Evolutionary conservation across 2,113 vertebrate genomes (phyloP), one percentile per base, ranked within the genome.

Genomic region (Chlamydotis undulata): DNA sequence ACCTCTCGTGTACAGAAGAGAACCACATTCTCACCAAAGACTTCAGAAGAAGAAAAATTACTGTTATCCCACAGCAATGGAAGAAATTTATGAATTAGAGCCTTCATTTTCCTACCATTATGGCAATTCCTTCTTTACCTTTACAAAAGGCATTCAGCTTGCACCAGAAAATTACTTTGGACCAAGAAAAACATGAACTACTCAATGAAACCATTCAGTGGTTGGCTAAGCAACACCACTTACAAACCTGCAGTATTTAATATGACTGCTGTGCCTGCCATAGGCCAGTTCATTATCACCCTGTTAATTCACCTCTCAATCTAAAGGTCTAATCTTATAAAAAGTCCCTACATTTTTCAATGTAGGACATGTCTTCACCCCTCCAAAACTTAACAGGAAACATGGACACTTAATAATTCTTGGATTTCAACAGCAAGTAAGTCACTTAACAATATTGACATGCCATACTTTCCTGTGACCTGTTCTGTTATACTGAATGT

Each of bases 111-210:
- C n/a, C 43, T 67, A 60, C 37, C n/a, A 82, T 85, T 83, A 69
- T 0, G 0, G 23, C 19, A 89, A 80, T 71, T 90, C 33, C 47
- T 90, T 35, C 50, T 68, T 52, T 85, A 70, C 35, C 55, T 43
- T 79, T 79, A 88, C 14, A 86, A 90, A 81, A 79, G n/a, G n/a
- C 59, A 86, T 63, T 87, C 64, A 60, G 39, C 45, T 75, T 57
- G 81, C 68, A 81, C n/a, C 41, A 64, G 47, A 89, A 95, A 78
- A 84, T 65, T 49, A 69, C 47, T 86, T 60, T 28, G 28, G 64
- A 88, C 47, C 23, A 90, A 79, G 57, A 88, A 41, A 95, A 69
- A 47, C 29, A 80, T 3, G 12, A 92, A 52, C 59, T 69, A 74
- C 53, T 86, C 68, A 67, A 59, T 86, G 52, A 86, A 91, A 76